Percentiles rank a stretch among this genome's conserved stretches.
These are phyloP conservation scores for Dermatophagoides farinae DNA, from an alignment of 1,140 invertebrate genomes.

Conservation along the genomic window DNA sequence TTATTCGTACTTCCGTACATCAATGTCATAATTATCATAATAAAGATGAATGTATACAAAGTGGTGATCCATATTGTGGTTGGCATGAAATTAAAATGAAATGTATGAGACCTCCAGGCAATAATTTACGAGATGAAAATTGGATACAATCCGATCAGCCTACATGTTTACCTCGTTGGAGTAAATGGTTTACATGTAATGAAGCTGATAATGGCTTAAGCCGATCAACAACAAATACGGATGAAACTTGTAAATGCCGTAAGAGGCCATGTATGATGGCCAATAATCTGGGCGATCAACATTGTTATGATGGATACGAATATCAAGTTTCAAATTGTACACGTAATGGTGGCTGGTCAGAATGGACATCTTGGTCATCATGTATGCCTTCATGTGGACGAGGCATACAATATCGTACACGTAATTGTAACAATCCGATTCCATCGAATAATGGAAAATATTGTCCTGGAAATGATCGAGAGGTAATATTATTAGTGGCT, in stretches of 20 bases:
- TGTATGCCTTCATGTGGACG: slow-evolving; percentile 37
- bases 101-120: slow-evolving; percentile 43
- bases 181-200: slow-evolving; percentile 39
- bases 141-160: neutral
- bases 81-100: slow-evolving; percentile 53
- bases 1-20: slow-evolving; percentile 48
- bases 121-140: slow-evolving; percentile 30
- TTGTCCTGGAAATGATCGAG: slow-evolving; percentile 27
- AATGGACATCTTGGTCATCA: slow-evolving; percentile 28
- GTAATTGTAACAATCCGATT: slow-evolving; percentile 27
- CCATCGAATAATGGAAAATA: slow-evolving; percentile 26
- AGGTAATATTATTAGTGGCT: neutral
- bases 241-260: slow-evolving; percentile 52
- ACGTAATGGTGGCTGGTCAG: slow-evolving; percentile 28
- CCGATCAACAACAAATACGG: neutral
- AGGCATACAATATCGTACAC: slow-evolving; percentile 29
- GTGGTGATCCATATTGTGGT: slow-evolving; percentile 79
- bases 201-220: slow-evolving; percentile 20
- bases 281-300: slow-evolving; percentile 23
- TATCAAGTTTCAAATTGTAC: slow-evolving; percentile 31
- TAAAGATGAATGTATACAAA: slow-evolving; percentile 43
- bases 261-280: slow-evolving; percentile 49
- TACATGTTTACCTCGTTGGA: slow-evolving; percentile 35
- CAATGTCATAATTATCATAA: slow-evolving; percentile 51
- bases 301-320: slow-evolving; percentile 29